A percentile compares a stretch with the other conserved stretches of the same genome.
These are phyloP conservation scores for Patiria pectinifera DNA, from an alignment of 53 echinoderm and acorn worm genomes.

Conservation along the genomic window DNA sequence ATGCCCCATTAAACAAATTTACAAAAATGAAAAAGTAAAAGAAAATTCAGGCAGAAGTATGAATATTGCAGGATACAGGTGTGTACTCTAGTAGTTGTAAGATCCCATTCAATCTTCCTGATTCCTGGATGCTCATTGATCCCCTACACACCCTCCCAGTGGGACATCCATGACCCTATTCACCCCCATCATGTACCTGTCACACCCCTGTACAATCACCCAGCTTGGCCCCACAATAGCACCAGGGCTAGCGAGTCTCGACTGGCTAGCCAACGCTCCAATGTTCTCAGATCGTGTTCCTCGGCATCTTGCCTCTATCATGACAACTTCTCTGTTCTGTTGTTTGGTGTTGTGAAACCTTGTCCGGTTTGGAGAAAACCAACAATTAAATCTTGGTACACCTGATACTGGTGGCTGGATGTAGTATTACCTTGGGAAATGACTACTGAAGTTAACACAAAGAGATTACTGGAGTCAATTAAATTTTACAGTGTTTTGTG, in stretches of 20 bases:
- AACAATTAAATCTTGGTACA: slow-evolving; percentile 48
- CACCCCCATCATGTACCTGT: not conserved
- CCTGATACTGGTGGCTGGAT: not conserved
- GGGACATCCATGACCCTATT: not conserved
- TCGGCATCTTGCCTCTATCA: not conserved
- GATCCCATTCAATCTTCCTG: not conserved
- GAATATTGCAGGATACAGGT: too few species aligned
- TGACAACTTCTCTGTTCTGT: slow-evolving; percentile 13
- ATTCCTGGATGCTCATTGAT: not conserved
- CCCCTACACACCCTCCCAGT: not conserved
- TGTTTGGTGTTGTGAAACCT: slow-evolving; percentile 10
- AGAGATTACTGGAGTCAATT: not conserved
- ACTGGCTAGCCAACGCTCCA: not conserved
- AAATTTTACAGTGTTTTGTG: not conserved
- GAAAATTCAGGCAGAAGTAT: too few species aligned
- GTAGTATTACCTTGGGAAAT: not conserved
- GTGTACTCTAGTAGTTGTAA: too few species aligned
- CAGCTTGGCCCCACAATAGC: not conserved
- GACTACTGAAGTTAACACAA: not conserved
- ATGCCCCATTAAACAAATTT: too few species aligned
- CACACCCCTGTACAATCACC: slow-evolving; percentile 14
- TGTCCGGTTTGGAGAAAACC: not conserved
- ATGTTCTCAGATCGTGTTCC: slow-evolving; percentile 3
- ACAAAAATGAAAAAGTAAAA: too few species aligned
- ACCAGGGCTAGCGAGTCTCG: not conserved